A percentile compares a stretch with the other conserved stretches of the same genome.
These are phyloP conservation scores for Tethea ocularis DNA, from an alignment of 2,888 invertebrate genomes.

Conservation along the genomic window DNA sequence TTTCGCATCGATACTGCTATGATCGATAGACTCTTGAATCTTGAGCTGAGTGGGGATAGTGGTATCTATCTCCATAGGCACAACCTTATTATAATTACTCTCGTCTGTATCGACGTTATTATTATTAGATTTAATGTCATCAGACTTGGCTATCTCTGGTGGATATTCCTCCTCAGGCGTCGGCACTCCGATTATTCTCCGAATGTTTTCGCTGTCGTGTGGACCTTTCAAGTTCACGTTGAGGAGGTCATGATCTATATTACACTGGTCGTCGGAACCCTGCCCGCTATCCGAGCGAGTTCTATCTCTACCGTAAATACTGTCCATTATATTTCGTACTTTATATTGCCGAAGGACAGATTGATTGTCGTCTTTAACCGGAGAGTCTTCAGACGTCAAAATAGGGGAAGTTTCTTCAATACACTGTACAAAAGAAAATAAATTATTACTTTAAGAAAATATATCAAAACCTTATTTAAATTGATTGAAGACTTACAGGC, in stretches of 20 bases:
- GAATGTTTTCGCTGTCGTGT: slow-evolving; percentile 70
- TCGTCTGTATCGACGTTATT: slow-evolving; percentile 70
- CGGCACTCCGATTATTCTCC: slow-evolving; percentile 75
- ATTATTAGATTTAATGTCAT: slow-evolving; percentile 63
- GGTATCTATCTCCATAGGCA: slow-evolving; percentile 77
- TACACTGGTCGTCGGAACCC: slow-evolving; percentile 74
- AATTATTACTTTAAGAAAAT: slow-evolving; percentile 20
- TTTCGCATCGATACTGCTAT: slow-evolving; percentile 50
- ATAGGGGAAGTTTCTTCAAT: slow-evolving; percentile 72
- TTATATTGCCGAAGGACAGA: slow-evolving; percentile 64
- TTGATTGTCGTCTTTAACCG: slow-evolving; percentile 66
- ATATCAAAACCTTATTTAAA: slow-evolving; percentile 7
- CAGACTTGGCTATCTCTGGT: slow-evolving; percentile 58
- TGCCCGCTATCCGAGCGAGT: slow-evolving; percentile 77
- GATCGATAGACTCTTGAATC: slow-evolving; percentile 62
- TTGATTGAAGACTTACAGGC: slow-evolving; percentile 63
- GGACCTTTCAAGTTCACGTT: slow-evolving; percentile 68
- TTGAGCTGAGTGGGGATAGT: slow-evolving; percentile 65
- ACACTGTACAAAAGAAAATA: slow-evolving; percentile 59
- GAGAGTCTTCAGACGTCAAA: slow-evolving; percentile 75
- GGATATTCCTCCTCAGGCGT: slow-evolving; percentile 68
- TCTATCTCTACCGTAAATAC: slow-evolving; percentile 68
- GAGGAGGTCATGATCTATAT: slow-evolving; percentile 66
- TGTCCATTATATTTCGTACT: slow-evolving; percentile 72
- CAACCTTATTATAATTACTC: slow-evolving; percentile 66